phyloP scores from a whole-genome alignment of 2,888 invertebrate species.

The Caenorhabditis uteleia region DNA sequence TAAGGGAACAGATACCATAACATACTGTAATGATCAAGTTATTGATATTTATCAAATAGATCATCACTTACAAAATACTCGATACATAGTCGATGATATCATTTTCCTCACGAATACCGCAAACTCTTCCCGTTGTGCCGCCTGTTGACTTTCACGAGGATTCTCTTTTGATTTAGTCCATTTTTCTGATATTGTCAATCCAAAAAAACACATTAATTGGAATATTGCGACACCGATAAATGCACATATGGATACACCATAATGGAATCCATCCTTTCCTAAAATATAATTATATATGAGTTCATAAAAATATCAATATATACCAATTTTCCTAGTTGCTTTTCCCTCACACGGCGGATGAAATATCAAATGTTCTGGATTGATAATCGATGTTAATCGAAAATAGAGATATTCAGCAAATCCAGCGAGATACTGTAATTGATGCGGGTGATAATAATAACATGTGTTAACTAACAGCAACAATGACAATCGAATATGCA shows the following conservation, averaged over 20 bases:
- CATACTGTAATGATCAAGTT: conserved; percentile 33
- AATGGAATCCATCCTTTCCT: conserved; percentile 61
- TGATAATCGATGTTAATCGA: conserved; percentile 53
- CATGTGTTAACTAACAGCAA: conserved; percentile 42
- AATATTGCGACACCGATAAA: conserved; percentile 59
- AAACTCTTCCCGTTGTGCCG: conserved; percentile 34
- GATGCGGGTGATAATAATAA: not conserved
- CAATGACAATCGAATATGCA: conserved; percentile 59
- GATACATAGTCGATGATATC: conserved; percentile 46
- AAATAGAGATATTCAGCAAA: conserved; percentile 64
- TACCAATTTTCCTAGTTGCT: conserved; percentile 44
- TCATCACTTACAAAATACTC: conserved; percentile 41
- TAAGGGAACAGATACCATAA: conserved; percentile 51
- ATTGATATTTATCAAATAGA: not conserved
- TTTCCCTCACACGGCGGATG: conserved; percentile 54
- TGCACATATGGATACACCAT: conserved; percentile 56
- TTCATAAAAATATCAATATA: not conserved
- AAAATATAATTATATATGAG: not conserved
- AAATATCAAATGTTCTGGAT: conserved; percentile 55
- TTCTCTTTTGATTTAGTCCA: conserved; percentile 43
- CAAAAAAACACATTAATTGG: conserved; percentile 65
- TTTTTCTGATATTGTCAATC: conserved; percentile 61
- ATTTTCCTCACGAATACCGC: conserved; percentile 36
- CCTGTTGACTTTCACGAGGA: conserved; percentile 26
- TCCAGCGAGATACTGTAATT: conserved; percentile 60